These are phyloP conservation scores for Trichogramma evanescens DNA, from an alignment of 2,888 invertebrate species.

Conservation along the genomic window DNA sequence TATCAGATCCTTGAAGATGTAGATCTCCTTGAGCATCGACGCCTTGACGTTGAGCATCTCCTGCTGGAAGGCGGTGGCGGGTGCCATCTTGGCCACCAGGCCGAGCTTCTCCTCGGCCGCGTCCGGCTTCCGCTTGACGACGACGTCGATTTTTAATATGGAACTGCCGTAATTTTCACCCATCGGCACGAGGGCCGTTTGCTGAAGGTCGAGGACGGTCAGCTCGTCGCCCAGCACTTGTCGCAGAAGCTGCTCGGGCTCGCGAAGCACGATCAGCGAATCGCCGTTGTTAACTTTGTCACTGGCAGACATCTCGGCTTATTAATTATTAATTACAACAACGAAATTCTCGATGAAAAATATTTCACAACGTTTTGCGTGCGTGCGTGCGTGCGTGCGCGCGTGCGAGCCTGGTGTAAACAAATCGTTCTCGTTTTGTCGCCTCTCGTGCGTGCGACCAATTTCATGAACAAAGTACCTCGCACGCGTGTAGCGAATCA, in stretches of 20 bases:
- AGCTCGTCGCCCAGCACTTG: constrained; percentile 3
- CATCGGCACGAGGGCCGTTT: not conserved
- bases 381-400: no score
- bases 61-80: constrained; percentile 51
- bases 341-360: not conserved
- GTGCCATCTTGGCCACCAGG: constrained; percentile 55
- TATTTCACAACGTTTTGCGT: no score
- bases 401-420: no score
- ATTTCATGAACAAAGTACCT: no score
- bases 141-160: constrained; percentile 45
- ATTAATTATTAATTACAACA: not conserved
- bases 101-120: constrained; percentile 39
- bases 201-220: not conserved
- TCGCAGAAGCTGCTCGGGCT: not conserved
- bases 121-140: constrained; percentile 23
- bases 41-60: constrained; percentile 20
- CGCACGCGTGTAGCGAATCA: no score
- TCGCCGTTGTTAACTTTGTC: not conserved
- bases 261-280: not conserved
- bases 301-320: not conserved
- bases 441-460: no score
- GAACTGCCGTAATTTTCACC: constrained; percentile 60
- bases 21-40: constrained; percentile 55
- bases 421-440: no score
- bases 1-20: constrained; percentile 50